Conservation (phyloP, 2,113 vertebrate species). For the Ancistrus triradiatus region DNA sequence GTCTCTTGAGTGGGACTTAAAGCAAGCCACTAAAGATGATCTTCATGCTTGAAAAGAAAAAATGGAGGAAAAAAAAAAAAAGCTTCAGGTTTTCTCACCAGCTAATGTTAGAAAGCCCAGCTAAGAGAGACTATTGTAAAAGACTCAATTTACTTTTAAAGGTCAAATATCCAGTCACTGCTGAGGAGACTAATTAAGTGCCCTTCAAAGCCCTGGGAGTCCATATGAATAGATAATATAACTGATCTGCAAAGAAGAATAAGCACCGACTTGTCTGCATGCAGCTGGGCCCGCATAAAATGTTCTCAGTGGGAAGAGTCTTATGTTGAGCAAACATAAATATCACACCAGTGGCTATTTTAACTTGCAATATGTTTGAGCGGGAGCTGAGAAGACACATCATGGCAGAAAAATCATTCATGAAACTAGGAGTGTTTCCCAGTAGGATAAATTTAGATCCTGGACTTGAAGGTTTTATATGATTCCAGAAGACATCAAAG, state of each 20-base stretch:
- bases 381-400: conserved; percentile 1
- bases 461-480: background rate
- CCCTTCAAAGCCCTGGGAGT: conserved; percentile 44
- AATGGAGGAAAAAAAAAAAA: conserved; percentile 29
- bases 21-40: conserved; percentile 23
- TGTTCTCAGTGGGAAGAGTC: conserved; percentile 35
- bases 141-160: conserved; percentile 55
- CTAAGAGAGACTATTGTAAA: conserved; percentile 48
- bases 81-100: conserved; percentile 7
- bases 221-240: conserved; percentile 47
- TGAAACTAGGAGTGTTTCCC: background rate
- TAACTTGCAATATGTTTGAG: conserved; percentile 1
- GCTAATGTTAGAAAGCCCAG: conserved; percentile 34
- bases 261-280: conserved; percentile 38
- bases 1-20: conserved; percentile 14
- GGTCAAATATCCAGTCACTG: conserved; percentile 53
- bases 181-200: conserved; percentile 51
- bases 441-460: background rate
- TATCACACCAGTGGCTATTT: conserved; percentile 19
- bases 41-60: conserved; percentile 35
- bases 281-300: conserved; percentile 27
- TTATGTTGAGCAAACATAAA: conserved; percentile 42
- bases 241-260: conserved; percentile 37
- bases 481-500: too few species aligned
- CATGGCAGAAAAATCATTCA: conserved; percentile 9